Base-by-base conservation (phyloP, 1,140 invertebrate species). In the Papilio polytes region DNA sequence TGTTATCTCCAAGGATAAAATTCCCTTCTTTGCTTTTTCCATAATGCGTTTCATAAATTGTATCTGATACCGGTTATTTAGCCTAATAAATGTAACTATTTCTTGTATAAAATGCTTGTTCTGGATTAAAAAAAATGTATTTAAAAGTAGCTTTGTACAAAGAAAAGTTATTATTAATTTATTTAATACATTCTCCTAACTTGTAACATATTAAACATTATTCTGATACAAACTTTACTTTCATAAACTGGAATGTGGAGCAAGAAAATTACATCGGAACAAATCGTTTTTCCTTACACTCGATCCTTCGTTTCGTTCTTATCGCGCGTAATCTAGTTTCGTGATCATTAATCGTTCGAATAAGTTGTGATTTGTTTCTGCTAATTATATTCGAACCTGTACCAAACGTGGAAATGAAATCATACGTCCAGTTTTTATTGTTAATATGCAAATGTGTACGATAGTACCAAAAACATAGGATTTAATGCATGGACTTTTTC, bases 1-100 rank as follows among this genome's bases (percentile, higher is more conserved):
- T 44, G 53, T 78, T 78, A 78, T 78, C 77, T 78, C 20, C 56
- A 44, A 66, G 53, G 59, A 22, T 78, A 9, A 48, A 76, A 76
- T 51, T 76, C n/a, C 26, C 46, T 51, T 26, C 26, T 76, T 56
- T 78, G 26, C 48, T 78, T 73, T 20, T 73, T 44, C 41, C 36
- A 44, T 73, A 44, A 73, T 73, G 63, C 20, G 63, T 70, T 70
- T 70, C 26, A 70, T 70, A 70, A 31, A 70, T 13, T 36, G 12
- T 31, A 70, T 36, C 26, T 36, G 6, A 31, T 15, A 15, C 13
- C 44, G 36, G 18, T 73, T 73, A 7, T n/a, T 36, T 72, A 36
- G 66, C 3, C 13, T 3, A 15, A 70, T 13, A 70, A 70, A 70
- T 70, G 12, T 36, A 70, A 13, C 12, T 15, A n/a, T 56, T 56